Base-by-base conservation (phyloP, 2,888 invertebrate genomes). In the Dynastes grantii region DNA sequence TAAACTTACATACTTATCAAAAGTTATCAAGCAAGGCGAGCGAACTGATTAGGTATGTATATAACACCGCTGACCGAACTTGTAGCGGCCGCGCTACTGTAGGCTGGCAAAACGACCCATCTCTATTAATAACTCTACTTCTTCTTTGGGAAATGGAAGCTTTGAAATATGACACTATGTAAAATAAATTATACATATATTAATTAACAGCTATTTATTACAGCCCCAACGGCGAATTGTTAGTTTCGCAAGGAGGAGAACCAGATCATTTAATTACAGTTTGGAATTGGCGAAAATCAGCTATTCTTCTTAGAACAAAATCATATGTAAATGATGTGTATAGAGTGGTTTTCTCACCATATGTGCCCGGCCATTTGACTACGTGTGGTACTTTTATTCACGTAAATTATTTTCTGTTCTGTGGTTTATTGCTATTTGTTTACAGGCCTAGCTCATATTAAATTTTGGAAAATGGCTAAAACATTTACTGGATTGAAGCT, bases 401-500 rank as follows among this genome's bases (percentile, higher is more conserved):
- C 22, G 40, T 61, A 27, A 40, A 40, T 64, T 6, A 8, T 22
- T 5, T 45, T 6, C 45, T 2, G 45, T 45, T 45, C 45, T 1
- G 8, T 11, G 11, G 5, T 63, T 40, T 67, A 68, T 22, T 9
- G 13, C 3, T 51, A 0, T 27, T 27, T 3, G 9, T 75, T 76
- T 37, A 29, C 16, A 67, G 94, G 94, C 9, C 88, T 93, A 1
- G 93, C 93, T 22, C 96, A 96, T 85, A 94, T 95, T 40, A 96
- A 96, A 88, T 97, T 97, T 89, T 98, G 97, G 97, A 97, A 96
- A 90, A 97, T 97, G 95, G 94, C 95, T 0, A 88, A 92, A 81
- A 97, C 98, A 0, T 98, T 97, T 85, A 98, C 97, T 0, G 97
- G 97, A 0, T 89, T 97, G 0, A 98, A 98, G 88, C 89, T 98